These are phyloP conservation scores for Drosophila pectinifera DNA, from an alignment of 1,140 invertebrate genomes.

Conservation along the genomic window DNA sequence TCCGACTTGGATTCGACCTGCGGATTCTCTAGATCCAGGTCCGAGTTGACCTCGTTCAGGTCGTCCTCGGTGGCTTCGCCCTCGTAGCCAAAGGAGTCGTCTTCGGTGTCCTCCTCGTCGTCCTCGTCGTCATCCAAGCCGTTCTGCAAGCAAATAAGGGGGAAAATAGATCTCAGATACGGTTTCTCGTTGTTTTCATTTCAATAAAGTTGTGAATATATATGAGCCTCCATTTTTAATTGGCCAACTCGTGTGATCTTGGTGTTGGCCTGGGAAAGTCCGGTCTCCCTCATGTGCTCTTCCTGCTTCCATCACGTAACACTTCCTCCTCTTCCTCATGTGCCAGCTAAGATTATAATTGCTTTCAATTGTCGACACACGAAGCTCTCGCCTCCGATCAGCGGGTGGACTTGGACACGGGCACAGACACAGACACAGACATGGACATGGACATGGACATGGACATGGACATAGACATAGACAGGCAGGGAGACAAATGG, in stretches of 20 bases:
- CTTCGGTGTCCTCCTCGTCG: conserved; percentile 62
- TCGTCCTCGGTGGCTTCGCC: conserved; percentile 81
- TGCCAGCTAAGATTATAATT: conserved; percentile 64
- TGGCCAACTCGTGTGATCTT: conserved; percentile 45
- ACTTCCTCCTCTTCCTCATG: conserved; percentile 32
- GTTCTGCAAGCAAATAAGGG: conserved; percentile 45
- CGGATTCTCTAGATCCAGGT: conserved; percentile 68
- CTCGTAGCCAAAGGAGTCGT: conserved; percentile 75
- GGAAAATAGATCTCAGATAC: neutral
- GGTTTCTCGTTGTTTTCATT: too few species aligned
- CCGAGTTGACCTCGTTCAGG: conserved; percentile 77
- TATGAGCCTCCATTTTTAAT: conserved; percentile 29
- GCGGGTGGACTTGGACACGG: conserved; percentile 46
- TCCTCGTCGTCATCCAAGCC: conserved; percentile 72
- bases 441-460: conserved; percentile 40
- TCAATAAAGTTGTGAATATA: conserved; percentile 33
- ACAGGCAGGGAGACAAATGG: conserved; percentile 29
- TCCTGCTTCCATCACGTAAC: conserved; percentile 54
- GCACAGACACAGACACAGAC: conserved; percentile 34
- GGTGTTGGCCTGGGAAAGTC: conserved; percentile 35
- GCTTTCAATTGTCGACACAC: conserved; percentile 70
- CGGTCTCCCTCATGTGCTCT: conserved; percentile 25
- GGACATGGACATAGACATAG: conserved; percentile 36
- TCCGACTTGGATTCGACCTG: conserved; percentile 25
- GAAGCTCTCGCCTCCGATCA: conserved; percentile 40